Percentiles rank a stretch among this genome's conserved stretches.
Conservation (phyloP, 2,113 vertebrate species). For the Ophthalmotilapia sp. region DNA sequence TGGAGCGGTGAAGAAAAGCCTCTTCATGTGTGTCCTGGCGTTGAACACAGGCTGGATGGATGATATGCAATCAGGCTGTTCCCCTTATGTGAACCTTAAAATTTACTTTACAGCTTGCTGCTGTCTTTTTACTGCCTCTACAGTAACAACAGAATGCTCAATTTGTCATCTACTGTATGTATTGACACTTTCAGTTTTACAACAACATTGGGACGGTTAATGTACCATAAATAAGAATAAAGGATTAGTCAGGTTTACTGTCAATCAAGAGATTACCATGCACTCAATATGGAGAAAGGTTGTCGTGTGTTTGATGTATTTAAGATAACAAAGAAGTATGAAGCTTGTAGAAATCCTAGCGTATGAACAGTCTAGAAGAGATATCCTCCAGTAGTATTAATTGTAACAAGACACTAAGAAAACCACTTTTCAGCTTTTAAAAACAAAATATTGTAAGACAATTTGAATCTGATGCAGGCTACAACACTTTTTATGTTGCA, state of each 20-base stretch:
- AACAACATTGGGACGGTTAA: not conserved
- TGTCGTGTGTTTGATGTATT: not conserved
- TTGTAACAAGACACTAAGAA: not conserved
- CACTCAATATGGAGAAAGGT: not conserved
- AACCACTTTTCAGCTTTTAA: not conserved
- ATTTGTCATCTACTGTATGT: not conserved
- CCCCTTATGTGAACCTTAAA: constrained; percentile 37
- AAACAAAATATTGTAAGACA: not conserved
- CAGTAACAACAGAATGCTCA: not conserved
- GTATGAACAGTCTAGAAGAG: not conserved
- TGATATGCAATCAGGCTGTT: constrained; percentile 27
- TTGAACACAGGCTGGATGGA: constrained; percentile 2
- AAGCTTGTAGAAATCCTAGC: not conserved
- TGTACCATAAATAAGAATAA: not conserved
- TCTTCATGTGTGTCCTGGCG: constrained; percentile 59
- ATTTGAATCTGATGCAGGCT: not conserved
- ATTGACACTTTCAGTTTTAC: not conserved
- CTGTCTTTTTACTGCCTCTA: not conserved
- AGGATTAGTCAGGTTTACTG: not conserved
- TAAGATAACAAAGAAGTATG: not conserved
- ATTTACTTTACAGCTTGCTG: constrained; percentile 1
- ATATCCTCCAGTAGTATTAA: not conserved
- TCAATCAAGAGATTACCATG: not conserved
- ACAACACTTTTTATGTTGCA: not conserved
- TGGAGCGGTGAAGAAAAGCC: constrained; percentile 44